Evolutionary conservation across 2,888 invertebrate genomes (phyloP), one percentile per base, ranked within the genome.

Genomic region (Augiades crinisus): DNA sequence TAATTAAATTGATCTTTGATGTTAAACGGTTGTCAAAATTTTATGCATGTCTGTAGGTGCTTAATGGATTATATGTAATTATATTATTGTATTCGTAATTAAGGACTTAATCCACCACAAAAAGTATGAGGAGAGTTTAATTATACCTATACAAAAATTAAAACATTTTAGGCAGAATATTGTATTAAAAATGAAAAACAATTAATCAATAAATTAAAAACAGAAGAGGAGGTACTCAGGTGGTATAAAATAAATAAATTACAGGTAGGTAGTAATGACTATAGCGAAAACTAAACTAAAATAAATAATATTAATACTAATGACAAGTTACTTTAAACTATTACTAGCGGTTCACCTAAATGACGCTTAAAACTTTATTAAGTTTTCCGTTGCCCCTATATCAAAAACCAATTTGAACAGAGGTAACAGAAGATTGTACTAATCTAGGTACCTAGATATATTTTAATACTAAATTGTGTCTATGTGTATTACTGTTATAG

Each of bases 261-360:
- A 81, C 70, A 72, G 68, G 72, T 79, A 81, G 73, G 72, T 79
- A 81, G 74, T 68, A 72, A 75, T 81, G 78, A 86, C 81, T 82
- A 85, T 67, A 73, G 65, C 63, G 64, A 73, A 60, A 69, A 67
- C 82, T 81, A 80, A 83, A 71, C 72, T 85, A 86, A 69, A 85
- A 88, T 85, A 86, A 89, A 89, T 87, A 86, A 78, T 81, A 82
- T 80, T 88, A 88, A 84, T 76, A 81, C 89, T 89, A 89, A 87
- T 89, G 89, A 89, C 89, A 87, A 89, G 89, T 88, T 85, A 88
- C 75, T 82, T 83, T 81, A 85, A 84, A 80, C 75, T 84, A 85
- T 69, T 66, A 70, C 89, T 88, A 88, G 80, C 87, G 86, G 84
- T 82, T 84, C 81, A 81, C 78, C 82, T 85, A 84, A 75, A 70